Percentiles rank a stretch among this genome's conserved stretches.
Evolutionary conservation across 2,888 invertebrate species (phyloP).

Genomic region (Mythimna pallens): DNA sequence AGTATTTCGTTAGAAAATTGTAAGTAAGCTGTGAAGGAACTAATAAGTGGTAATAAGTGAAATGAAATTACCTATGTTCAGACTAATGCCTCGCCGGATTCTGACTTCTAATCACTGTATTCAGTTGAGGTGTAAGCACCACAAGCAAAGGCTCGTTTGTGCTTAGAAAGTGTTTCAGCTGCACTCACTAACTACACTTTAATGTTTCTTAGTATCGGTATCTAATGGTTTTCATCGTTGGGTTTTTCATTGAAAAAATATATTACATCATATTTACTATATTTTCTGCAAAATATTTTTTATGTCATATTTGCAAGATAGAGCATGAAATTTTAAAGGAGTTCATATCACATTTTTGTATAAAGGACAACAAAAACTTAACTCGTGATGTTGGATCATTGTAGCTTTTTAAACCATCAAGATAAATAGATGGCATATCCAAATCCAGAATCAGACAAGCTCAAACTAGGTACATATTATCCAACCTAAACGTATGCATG

Average conservation of each 20-base stretch:
- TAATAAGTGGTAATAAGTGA: constrained; percentile 57
- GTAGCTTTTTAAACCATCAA: neutral
- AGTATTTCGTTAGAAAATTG: constrained; percentile 44
- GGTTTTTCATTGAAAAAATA: constrained; percentile 12
- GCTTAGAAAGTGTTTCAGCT: constrained; percentile 73
- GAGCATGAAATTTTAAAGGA: neutral
- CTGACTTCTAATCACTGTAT: constrained; percentile 52
- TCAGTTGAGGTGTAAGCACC: constrained; percentile 35
- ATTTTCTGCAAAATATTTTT: neutral
- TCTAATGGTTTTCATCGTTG: constrained; percentile 14
- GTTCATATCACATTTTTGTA: neutral
- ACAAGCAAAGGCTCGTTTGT: constrained; percentile 63
- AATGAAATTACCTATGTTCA: constrained; percentile 53
- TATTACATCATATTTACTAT: neutral
- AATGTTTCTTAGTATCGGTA: constrained; percentile 62
- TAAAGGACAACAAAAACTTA: neutral
- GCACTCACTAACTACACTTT: constrained; percentile 70
- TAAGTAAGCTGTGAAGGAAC: constrained; percentile 51
- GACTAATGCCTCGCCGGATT: constrained; percentile 30
- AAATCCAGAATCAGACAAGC: constrained; percentile 17
- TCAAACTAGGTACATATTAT: constrained; percentile 10
- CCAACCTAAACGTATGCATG: constrained; percentile 14
- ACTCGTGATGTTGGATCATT: neutral
- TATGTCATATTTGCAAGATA: neutral
- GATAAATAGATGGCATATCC: neutral